Evolutionary conservation across 2,113 vertebrate species (phyloP), one percentile per base, ranked within the genome.

Genomic region (Hyla sarda): DNA sequence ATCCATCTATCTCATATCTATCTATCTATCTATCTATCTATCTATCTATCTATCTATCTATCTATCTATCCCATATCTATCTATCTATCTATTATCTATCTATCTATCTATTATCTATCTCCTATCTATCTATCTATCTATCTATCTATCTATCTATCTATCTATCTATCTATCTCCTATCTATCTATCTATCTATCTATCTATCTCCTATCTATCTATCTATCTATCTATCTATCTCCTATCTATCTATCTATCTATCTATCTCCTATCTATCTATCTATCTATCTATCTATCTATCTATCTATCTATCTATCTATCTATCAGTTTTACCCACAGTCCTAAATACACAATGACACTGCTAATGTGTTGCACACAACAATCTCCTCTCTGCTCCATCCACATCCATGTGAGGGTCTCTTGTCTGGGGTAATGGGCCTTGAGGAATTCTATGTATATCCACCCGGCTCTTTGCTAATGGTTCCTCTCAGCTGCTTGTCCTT

Each of bases 181-280:
- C 72, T 48, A 74, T 76, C 37, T 76, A 48, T 76, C 47, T 76
- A 52, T 75, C 72, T 75, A 45, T 75, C 72, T 75, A 75, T 75
- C 34, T 75, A 47, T 75, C 41, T 41, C 41, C 73, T 75, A 75
- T 75, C 73, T 75, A 75, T 75, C 34, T 75, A 75, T 75, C 73
- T 75, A 75, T 75, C 73, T 25, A 47, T 75, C 41, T 58, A 58
- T 58, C 56, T 58, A 37, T 71, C 74, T 41, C 3, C 8, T 77
- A 71, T 71, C 67, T 37, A 71, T 77, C 74, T 81, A 58, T 81
- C 56, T 81, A 58, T 62, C 78, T 62, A 81, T 81, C 78, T 75
- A 45, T 75, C 72, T 75, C 47, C 41, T 75, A 45, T 75, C 72
- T 75, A 75, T 75, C 34, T 75, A 47, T 75, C 73, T 75, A 75